phyloP scores from a whole-genome alignment of 1,140 invertebrate species.

The Euglossa dilemma region DNA sequence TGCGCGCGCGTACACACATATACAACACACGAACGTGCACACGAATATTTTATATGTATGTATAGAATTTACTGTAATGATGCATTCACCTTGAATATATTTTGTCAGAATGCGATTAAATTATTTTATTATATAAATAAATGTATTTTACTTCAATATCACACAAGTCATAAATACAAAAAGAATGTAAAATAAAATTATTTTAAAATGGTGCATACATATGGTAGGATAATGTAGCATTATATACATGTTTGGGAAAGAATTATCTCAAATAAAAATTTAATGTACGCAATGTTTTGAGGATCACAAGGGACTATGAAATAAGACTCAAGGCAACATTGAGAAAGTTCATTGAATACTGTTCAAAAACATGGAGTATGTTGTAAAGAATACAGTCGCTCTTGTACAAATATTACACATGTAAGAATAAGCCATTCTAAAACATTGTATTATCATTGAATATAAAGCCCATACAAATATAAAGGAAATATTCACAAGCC shows the following conservation, averaged over 20 bases:
- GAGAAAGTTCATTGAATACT: slow-evolving; percentile 61
- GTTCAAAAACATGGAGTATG: slow-evolving; percentile 68
- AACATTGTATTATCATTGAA: slow-evolving; percentile 72
- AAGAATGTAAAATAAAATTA: slow-evolving; percentile 4
- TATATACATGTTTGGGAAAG: neutral
- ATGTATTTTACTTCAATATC: slow-evolving; percentile 10
- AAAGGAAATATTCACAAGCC: slow-evolving; percentile 75
- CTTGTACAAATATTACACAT: slow-evolving; percentile 66
- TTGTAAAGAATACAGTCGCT: slow-evolving; percentile 67
- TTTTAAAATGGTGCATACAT: neutral
- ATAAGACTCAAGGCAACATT: slow-evolving; percentile 52
- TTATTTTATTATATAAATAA: slow-evolving; percentile 11
- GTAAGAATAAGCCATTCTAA: slow-evolving; percentile 69
- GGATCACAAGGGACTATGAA: slow-evolving; percentile 23
- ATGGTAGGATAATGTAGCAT: neutral
- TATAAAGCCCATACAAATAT: slow-evolving; percentile 76
- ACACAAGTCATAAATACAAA: slow-evolving; percentile 5
- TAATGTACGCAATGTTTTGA: neutral
- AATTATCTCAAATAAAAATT: neutral
- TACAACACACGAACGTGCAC: neutral
- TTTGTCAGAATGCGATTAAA: slow-evolving; percentile 3
- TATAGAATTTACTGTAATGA: slow-evolving; percentile 3
- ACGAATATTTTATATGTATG: slow-evolving; percentile 10
- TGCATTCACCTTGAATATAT: slow-evolving; percentile 10
- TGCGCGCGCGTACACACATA: no score